Conservation (phyloP, 2,797 vertebrate genomes). For the Podarcis siculus region DNA sequence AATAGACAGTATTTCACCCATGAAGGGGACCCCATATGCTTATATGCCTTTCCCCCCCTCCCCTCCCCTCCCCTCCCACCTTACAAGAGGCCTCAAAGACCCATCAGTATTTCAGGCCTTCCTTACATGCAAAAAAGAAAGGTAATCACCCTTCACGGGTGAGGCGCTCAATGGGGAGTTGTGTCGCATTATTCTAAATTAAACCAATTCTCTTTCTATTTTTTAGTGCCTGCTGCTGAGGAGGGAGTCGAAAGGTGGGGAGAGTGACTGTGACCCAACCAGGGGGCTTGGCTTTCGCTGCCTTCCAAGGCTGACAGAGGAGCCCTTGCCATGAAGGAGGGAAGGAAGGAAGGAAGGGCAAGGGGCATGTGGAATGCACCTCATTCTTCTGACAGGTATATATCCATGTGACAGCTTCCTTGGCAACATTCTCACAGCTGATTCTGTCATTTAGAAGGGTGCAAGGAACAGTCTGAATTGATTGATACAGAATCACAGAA, state of each 20-base stretch:
- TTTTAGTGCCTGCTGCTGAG: neutral
- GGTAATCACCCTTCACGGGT: constrained; percentile 60
- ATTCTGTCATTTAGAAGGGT: neutral
- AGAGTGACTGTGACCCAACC: neutral
- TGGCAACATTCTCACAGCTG: too few species aligned
- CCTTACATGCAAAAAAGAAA: neutral
- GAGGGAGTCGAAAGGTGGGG: neutral
- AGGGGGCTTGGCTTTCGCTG: neutral
- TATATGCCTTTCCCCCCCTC: neutral
- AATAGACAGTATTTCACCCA: neutral
- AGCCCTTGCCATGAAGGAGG: too few species aligned
- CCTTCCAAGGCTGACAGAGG: neutral
- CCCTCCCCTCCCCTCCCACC: neutral
- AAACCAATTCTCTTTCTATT: neutral
- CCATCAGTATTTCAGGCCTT: constrained; percentile 24
- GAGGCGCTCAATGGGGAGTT: constrained; percentile 20
- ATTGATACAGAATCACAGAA: too few species aligned
- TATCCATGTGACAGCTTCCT: neutral
- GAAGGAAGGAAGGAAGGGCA: neutral
- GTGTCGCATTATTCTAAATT: neutral
- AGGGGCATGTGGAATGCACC: neutral
- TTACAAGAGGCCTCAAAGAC: neutral
- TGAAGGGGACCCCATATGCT: constrained; percentile 32
- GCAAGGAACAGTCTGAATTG: neutral
- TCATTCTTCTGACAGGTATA: too few species aligned